Conservation (phyloP, 2,888 invertebrate species). For the Melinaea menophilus region DNA sequence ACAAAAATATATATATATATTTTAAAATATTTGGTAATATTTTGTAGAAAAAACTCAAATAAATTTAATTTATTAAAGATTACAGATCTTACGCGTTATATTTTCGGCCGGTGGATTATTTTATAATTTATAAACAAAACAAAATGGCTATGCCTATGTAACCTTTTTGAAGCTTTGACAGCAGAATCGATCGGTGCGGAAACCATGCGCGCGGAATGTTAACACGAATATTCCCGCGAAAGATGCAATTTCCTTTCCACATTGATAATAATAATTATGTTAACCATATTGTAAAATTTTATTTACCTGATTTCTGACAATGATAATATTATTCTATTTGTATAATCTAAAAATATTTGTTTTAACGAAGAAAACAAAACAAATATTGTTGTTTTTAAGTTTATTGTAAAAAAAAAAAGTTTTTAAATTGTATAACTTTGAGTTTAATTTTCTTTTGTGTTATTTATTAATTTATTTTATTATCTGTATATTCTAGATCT, state of each 20-base stretch:
- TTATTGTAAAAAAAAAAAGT: too few species aligned
- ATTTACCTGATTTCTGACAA: too few species aligned
- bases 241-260: conserved; percentile 26
- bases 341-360: too few species aligned
- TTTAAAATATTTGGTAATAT: too few species aligned
- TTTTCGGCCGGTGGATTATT: background rate
- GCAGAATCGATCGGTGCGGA: conserved; percentile 46
- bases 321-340: too few species aligned
- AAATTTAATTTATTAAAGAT: background rate
- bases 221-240: conserved; percentile 43
- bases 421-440: too few species aligned
- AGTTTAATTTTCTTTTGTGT: background rate
- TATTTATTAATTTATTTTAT: conserved; percentile 9
- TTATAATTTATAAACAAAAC: conserved; percentile 2
- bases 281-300: too few species aligned
- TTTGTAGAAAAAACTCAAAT: too few species aligned
- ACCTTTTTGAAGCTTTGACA: conserved; percentile 30
- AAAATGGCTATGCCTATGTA: conserved; percentile 17
- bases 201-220: conserved; percentile 49
- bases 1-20: too few species aligned
- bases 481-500: conserved; percentile 30
- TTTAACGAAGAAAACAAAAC: too few species aligned
- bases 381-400: too few species aligned
- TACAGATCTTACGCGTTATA: background rate
- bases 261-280: background rate